Base-by-base conservation (phyloP, 2,797 vertebrate species). In the Aselliscus stoliczkanus region DNA sequence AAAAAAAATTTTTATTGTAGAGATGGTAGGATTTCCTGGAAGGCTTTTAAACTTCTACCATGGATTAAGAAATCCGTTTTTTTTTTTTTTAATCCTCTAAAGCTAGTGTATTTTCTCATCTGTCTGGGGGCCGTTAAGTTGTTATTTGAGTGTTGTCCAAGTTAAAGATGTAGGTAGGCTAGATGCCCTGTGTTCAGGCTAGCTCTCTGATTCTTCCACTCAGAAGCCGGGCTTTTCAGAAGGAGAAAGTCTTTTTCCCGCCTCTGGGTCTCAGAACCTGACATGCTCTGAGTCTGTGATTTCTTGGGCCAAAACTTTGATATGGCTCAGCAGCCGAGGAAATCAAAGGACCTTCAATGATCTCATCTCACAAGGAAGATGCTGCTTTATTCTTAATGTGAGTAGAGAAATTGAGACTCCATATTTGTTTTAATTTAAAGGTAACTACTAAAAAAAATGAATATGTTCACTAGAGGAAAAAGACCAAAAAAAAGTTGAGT, bases 31-130 rank as follows among this genome's bases (percentile, higher is more conserved):
- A 83, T 95, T 97, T 96, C 73, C 83, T 93, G 62, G 70, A 96
- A 96, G 89, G 94, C 93, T 95, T 96, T 97, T 94, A 97, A 97
- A 96, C 65, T 96, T 96, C 88, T 83, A 94, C 88, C 86, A 76
- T 83, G 96, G 96, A 87, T 73, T 92, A 60, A 96, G 90, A 97
- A 96, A 95, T 87, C 75, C 86, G 95, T 93, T 97, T 96, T 83
- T 85, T 69, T 93, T 97, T 96, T 83, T 85, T 69, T 95, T 94
- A 96, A 96, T 90, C 79, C 90, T 97, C 83, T 95, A 93, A 94
- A 94, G 90, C 94, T 69, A 83, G 93, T 58, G 17, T 83, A 58
- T 95, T 95, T 88, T 97, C 94, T 80, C 93, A 73, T 88, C 93
- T 95, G 75, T 90, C 95, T 80, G 50, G 58, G 31, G 79, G 75